phyloP scores from a whole-genome alignment of 2,797 vertebrate genomes.

The Sebastes minor region DNA sequence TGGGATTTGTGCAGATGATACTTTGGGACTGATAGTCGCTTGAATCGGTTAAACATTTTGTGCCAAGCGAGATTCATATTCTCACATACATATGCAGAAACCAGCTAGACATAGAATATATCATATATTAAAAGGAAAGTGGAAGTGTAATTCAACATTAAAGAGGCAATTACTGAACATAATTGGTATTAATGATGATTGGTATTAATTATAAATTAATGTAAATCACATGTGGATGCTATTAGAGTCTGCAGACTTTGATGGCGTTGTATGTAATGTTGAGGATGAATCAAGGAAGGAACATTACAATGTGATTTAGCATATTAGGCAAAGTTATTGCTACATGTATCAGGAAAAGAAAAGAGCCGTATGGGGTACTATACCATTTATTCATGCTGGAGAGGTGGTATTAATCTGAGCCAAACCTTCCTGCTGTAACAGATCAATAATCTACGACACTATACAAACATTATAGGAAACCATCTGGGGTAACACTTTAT shows the following conservation, averaged over 20 bases:
- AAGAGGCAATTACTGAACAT: neutral
- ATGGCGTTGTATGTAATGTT: neutral
- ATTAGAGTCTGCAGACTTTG: neutral
- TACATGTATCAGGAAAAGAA: neutral
- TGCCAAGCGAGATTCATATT: constrained; percentile 4
- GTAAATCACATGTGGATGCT: neutral
- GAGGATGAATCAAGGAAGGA: neutral
- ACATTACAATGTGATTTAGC: neutral
- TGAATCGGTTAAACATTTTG: constrained; percentile 3
- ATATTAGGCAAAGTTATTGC: neutral
- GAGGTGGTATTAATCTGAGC: neutral
- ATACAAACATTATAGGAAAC: neutral
- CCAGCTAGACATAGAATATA: neutral
- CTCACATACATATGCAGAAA: neutral
- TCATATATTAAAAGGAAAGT: neutral
- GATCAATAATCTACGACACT: neutral
- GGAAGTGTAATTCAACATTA: neutral
- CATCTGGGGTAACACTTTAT: neutral
- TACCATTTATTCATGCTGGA: neutral
- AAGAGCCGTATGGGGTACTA: neutral
- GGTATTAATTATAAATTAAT: neutral
- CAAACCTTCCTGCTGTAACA: neutral
- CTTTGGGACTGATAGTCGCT: constrained; percentile 16
- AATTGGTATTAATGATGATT: neutral
- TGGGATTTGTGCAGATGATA: constrained; percentile 49